phyloP scores from a whole-genome alignment of 2,113 vertebrate species.

The Pagrus major region DNA sequence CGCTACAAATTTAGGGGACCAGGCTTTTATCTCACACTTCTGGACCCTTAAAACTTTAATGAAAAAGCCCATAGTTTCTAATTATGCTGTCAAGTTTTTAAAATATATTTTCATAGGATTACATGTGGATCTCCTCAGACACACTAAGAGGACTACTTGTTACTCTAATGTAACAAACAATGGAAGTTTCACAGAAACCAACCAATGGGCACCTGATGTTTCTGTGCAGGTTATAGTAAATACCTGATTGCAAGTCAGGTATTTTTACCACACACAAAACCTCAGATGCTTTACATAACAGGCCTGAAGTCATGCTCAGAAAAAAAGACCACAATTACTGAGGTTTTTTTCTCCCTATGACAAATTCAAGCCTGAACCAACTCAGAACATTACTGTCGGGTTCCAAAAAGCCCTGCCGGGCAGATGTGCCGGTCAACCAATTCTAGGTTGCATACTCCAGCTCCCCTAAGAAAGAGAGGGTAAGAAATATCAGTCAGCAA shows the following conservation, averaged over 20 bases:
- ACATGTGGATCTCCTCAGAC: slow-evolving; percentile 27
- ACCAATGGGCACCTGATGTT: slow-evolving; percentile 74
- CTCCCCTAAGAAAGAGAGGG: slow-evolving; percentile 58
- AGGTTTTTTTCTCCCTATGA: slow-evolving; percentile 39
- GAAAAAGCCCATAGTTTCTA: not conserved
- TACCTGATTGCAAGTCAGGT: slow-evolving; percentile 46
- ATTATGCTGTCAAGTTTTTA: not conserved
- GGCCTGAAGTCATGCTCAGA: slow-evolving; percentile 61
- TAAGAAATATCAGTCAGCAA: not conserved
- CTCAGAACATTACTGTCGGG: slow-evolving; percentile 85
- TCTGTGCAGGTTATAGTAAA: slow-evolving; percentile 51
- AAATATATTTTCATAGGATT: not conserved
- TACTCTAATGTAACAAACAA: slow-evolving; percentile 87
- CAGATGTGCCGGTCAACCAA: slow-evolving; percentile 26
- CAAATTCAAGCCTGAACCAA: slow-evolving; percentile 76
- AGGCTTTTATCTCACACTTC: not conserved
- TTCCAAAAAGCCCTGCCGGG: slow-evolving; percentile 70
- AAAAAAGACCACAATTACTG: not conserved
- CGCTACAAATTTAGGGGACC: not conserved
- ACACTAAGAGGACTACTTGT: slow-evolving; percentile 63
- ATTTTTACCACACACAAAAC: slow-evolving; percentile 59
- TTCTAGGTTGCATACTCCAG: slow-evolving; percentile 11
- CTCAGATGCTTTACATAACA: slow-evolving; percentile 78
- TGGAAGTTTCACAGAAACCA: slow-evolving; percentile 95
- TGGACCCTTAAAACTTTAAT: not conserved